Evolutionary conservation across 2,888 invertebrate species (phyloP), one percentile per base, ranked within the genome.

Genomic region (Ditylenchus weischeri): DNA sequence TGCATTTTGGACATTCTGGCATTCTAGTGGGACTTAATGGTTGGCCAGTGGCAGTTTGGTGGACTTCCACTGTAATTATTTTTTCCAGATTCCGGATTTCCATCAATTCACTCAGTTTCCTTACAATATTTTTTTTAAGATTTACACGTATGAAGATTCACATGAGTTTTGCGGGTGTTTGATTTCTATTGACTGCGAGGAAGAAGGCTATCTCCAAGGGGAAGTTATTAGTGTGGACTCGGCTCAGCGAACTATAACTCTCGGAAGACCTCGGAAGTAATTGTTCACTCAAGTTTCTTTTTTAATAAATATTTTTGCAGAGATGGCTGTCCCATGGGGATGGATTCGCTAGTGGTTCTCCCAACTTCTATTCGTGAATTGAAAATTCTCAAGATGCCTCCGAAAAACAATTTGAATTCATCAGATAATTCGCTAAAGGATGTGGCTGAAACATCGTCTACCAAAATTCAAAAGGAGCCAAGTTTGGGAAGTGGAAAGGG

Each of bases 161-260:
- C 69, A 71, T 4, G 70, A 70, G 47, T 70, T 73, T 57, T 68
- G 75, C 57, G 78, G 78, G 57, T 68, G 71, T n/a, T 63, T 77
- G 21, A 69, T 79, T 29, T 63, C 74, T 1, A 69, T 75, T 15
- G 74, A 79, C 54, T 76, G 76, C 35, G 74, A 72, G 10, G 60
- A 29, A 0, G 65, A 70, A 21, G 76, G 75, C 47, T 70, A 65
- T 57, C 76, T 68, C 65, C 75, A 65, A 35, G 69, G 72, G 13
- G 48, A 35, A 58, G 71, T 70, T 21, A 11, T 54, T 15, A 38
- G 65, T 60, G 66, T 70, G 35, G 69, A 71, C n/a, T 57, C 66
- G 0, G 8, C 35, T n/a, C 50, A 43, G n/a, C 36, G 54, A n/a
- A 49, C 60, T 47, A 69, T 68, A 5, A 48, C 19, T 29, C 57